Evolutionary conservation across 2,113 vertebrate genomes (phyloP).

Genomic region (Charina bottae): DNA sequence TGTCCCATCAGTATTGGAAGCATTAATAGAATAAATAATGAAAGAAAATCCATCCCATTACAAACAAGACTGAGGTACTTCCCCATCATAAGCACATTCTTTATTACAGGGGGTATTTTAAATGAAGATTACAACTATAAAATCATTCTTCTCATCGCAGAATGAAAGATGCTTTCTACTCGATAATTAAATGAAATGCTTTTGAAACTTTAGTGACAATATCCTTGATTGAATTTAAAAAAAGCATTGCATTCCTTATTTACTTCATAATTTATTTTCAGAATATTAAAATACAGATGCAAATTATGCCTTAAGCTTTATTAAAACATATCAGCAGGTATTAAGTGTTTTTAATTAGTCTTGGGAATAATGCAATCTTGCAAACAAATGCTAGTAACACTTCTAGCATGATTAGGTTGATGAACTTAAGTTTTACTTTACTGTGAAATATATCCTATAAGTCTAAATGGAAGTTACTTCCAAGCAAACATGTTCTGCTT

Average conservation of each 20-base stretch:
- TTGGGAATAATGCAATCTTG: not conserved
- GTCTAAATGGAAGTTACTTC: not conserved
- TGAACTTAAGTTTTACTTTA: slow-evolving; percentile 12
- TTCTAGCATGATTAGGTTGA: not conserved
- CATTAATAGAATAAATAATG: slow-evolving; percentile 56
- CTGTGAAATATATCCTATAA: not conserved
- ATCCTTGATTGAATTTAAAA: slow-evolving; percentile 47
- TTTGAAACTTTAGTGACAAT: slow-evolving; percentile 50
- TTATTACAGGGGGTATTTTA: slow-evolving; percentile 13
- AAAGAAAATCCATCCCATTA: slow-evolving; percentile 31
- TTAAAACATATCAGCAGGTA: slow-evolving; percentile 46
- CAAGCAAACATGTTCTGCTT: not conserved
- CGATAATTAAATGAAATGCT: slow-evolving; percentile 49
- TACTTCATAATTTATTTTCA: slow-evolving; percentile 50
- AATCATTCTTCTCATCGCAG: slow-evolving; percentile 24
- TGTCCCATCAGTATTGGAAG: slow-evolving; percentile 28
- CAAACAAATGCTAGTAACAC: not conserved
- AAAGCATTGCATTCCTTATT: slow-evolving; percentile 32
- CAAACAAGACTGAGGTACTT: slow-evolving; percentile 32
- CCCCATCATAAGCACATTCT: not conserved
- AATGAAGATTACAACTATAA: slow-evolving; percentile 4
- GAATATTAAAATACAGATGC: slow-evolving; percentile 50
- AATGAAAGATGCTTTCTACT: slow-evolving; percentile 41
- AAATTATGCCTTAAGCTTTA: slow-evolving; percentile 9
- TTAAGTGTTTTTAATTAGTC: slow-evolving; percentile 27